Evolutionary conservation across 2,888 invertebrate species (phyloP), one percentile per base, ranked within the genome.

Genomic region (Thymelicus lineola): DNA sequence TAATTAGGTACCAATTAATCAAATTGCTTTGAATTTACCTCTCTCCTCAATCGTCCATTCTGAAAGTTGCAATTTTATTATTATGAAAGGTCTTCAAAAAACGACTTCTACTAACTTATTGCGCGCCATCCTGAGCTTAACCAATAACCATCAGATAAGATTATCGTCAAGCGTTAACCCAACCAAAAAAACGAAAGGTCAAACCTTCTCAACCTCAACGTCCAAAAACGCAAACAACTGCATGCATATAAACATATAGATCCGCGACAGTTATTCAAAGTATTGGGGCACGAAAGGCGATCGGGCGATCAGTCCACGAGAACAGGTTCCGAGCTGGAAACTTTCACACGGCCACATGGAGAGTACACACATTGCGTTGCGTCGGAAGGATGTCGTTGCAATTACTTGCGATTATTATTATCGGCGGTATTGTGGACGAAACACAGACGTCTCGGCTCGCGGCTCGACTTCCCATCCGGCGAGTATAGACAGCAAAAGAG

Each of bases 381-480:
- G 85, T 79, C 80, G 82, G 82, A 83, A 92, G 93, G 92, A 92
- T 91, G 92, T 89, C 90, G 87, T 82, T 85, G 89, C 91, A 91
- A 91, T 93, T 91, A 92, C 89, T 82, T 86, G 87, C 90, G 89
- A 89, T 91, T 91, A 91, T 91, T 91, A 70, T 70, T 70, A 63
- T 63, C 48, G 46, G 62, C 62, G 15, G 87, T 86, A 92, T 91
- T 91, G 91, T 92, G 86, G 87, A 28, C 88, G 88, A 91, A 92
- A 89, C 90, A 75, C 89, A 86, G 28, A 86, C 91, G 86, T 90
- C 91, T 91, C 91, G 83, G 84, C 89, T 91, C 90, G 85, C 91
- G 86, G 90, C 91, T 91, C 91, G 83, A 84, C 89, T 91, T 90
- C 88, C 90, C 92, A 91, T 92, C 92, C 93, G 90, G 91, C 84